Base-by-base conservation (phyloP, 2,888 invertebrate genomes). In the Romanomermis culicivorax region DNA sequence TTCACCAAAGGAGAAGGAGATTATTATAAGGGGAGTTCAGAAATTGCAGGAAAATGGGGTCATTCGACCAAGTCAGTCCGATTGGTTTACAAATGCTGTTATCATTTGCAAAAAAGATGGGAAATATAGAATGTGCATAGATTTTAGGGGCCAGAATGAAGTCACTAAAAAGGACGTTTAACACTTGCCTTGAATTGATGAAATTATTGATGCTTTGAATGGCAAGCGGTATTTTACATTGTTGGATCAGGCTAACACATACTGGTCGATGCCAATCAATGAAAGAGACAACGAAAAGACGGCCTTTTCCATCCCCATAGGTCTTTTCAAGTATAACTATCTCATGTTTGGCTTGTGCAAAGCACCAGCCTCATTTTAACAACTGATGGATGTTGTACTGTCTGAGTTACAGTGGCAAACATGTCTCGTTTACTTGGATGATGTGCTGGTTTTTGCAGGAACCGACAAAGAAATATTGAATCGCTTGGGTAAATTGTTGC, bases 361-460 rank as follows among this genome's bases (percentile, higher is more conserved):
- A n/a, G 58, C 58, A 27, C 57, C 58, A 24, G 56, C 57, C 1
- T 57, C 57, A 2, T 61, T 60, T 42, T 55, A 60, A 55, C 42
- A 57, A 11, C 53, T 58, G 2, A 29, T 54, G 26, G 29, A 52
- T 26, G 4, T 20, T 17, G 4, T 53, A 2, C 45, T 56, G 2
- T 20, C 20, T 2, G 53, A 29, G 11, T 23, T 56, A 26, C 47
- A 36, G 24, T 54, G 45, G n/a, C 47, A 17, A 2, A 29, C 23
- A 7, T 36, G 29, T 45, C 42, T 42, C n/a, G 47, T 54, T 2
- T 55, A 52, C 30, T 30, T 55, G 2, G 55, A 55, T 52, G 55
- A 55, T 26, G 43, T 55, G 20, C 26, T 52, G 14, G 30, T 53
- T n/a, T 47, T 27, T 42, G 24, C 23, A 2, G 2, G 2, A 17